These are phyloP conservation scores for Hedya salicella DNA, from an alignment of 2,888 invertebrate genomes.

Conservation along the genomic window DNA sequence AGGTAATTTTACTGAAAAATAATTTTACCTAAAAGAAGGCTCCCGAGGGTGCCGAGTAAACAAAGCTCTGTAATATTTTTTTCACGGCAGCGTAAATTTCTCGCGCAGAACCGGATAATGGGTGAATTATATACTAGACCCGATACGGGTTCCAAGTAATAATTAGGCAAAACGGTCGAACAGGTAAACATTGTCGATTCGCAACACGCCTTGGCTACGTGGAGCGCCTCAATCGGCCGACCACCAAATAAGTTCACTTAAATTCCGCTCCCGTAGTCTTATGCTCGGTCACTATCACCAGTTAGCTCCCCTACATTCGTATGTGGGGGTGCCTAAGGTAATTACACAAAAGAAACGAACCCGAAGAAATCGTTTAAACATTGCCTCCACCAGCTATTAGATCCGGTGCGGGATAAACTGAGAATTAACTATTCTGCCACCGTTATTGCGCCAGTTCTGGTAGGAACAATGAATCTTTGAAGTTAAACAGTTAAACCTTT, in stretches of 20 bases:
- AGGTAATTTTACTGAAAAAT: too few species aligned
- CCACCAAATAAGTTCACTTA: conserved; percentile 81
- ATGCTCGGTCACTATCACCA: conserved; percentile 72
- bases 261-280: conserved; percentile 76
- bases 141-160: conserved; percentile 65
- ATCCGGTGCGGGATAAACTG: conserved; percentile 34
- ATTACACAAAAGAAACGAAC: conserved; percentile 80
- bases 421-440: conserved; percentile 25
- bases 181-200: conserved; percentile 74
- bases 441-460: conserved; percentile 23
- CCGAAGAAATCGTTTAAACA: conserved; percentile 67
- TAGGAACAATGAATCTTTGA: conserved; percentile 18
- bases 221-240: conserved; percentile 69
- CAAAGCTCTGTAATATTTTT: conserved; percentile 6
- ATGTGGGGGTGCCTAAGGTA: conserved; percentile 70
- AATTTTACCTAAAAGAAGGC: background rate
- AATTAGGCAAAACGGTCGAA: conserved; percentile 71
- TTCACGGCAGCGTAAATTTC: conserved; percentile 10
- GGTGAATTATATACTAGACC: conserved; percentile 45
- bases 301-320: conserved; percentile 71
- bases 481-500: background rate
- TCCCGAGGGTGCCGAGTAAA: background rate
- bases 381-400: conserved; percentile 59
- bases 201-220: conserved; percentile 67
- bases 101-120: conserved; percentile 21